Evolutionary conservation across 1,140 invertebrate species (phyloP), one percentile per base, ranked within the genome.

Genomic region (Cotesia chilonis): DNA sequence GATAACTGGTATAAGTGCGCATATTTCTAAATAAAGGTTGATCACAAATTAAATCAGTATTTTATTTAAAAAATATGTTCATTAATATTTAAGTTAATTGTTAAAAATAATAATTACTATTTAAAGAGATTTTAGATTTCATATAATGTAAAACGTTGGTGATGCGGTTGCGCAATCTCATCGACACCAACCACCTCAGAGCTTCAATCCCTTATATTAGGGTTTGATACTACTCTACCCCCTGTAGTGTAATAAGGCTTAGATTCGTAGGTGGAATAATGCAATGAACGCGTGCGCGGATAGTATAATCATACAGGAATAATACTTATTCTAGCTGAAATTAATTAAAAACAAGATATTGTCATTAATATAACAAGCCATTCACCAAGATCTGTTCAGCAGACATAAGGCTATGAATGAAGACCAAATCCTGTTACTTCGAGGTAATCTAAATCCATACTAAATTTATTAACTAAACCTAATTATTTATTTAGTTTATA

Each of bases 361-460:
- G 60, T 72, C 59, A 68, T 71, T 66, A 71, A 69, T 60, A 71
- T 41, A 51, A 65, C 64, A 52, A 38, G 67, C 52, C 14, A 68
- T 12, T 60, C 55, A 72, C 28, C 36, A 64, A 14, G 41, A 51
- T 63, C 59, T 55, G 63, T 37, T 68, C 57, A 68, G 69, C 55
- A 68, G 35, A 64, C 35, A 86, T 79, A 83, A 81, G 83, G 87
- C 85, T 88, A 88, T 88, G 88, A 88, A 88, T 88, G 92, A 92
- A 89, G 91, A 90, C 91, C 90, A 91, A 91, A 89, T 90, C 89
- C 87, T 90, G 92, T 87, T 89, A 91, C 80, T 88, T 91, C 86
- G 90, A 93, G 91, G 92, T 92, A 89, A 88, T 79, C 9, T 41
- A 36, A 61, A 47, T 7, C 35, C 38, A 47, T 51, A 17, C 14